phyloP scores from a whole-genome alignment of 2,113 vertebrate genomes.

The Hyperoodon ampullatus region DNA sequence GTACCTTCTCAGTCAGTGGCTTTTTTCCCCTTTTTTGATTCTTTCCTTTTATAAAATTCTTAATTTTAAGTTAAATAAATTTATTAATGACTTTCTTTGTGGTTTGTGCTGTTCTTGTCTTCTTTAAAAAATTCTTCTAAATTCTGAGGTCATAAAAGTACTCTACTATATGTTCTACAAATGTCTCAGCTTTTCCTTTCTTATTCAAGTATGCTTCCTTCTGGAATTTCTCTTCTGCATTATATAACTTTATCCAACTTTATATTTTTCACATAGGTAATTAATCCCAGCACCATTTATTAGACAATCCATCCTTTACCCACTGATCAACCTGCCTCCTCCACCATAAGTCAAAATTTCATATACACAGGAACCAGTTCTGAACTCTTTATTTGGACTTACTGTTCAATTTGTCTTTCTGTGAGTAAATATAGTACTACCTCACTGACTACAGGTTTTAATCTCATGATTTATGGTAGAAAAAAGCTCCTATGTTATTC shows the following conservation, averaged over 20 bases:
- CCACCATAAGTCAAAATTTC: neutral
- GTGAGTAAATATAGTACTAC: neutral
- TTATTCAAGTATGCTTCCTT: neutral
- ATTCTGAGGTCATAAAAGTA: neutral
- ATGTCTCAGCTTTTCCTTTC: neutral
- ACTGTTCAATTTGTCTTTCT: neutral
- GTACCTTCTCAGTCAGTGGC: neutral
- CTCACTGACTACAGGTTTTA: neutral
- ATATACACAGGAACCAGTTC: neutral
- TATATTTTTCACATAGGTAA: neutral
- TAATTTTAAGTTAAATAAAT: neutral
- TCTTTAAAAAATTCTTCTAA: neutral
- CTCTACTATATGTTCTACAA: neutral
- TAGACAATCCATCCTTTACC: neutral
- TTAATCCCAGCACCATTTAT: neutral
- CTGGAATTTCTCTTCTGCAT: neutral
- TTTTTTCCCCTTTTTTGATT: neutral
- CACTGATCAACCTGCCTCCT: neutral
- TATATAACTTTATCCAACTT: neutral
- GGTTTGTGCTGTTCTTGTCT: neutral
- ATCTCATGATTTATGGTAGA: neutral
- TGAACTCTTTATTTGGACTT: neutral
- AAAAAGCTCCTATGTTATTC: neutral
- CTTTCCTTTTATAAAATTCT: neutral
- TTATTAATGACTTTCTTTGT: neutral